phyloP scores from a whole-genome alignment of 2,888 invertebrate genomes.

The Limnephilus lunatus region DNA sequence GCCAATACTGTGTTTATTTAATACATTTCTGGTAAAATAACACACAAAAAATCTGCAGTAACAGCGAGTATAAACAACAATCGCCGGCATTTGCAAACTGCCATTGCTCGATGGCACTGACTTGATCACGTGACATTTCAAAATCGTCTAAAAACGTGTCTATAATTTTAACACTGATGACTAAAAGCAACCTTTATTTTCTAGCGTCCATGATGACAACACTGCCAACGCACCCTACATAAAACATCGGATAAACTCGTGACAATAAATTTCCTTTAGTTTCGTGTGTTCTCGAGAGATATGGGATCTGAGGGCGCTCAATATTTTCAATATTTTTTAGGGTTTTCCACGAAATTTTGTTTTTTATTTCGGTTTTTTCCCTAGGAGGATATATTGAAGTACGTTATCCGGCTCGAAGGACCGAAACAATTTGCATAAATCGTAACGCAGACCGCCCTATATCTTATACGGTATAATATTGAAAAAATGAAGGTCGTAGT shows the following conservation, averaged over 20 bases:
- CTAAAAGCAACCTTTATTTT: neutral
- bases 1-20: too few species aligned
- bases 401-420: neutral
- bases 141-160: too few species aligned
- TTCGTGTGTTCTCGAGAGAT: constrained; percentile 26
- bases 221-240: neutral
- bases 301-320: constrained; percentile 15
- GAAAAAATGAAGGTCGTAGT: neutral
- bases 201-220: neutral
- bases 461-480: neutral
- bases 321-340: neutral
- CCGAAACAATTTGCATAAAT: neutral
- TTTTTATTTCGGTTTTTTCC: constrained; percentile 5
- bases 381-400: neutral
- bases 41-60: too few species aligned
- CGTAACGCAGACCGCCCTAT: neutral
- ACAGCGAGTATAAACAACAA: too few species aligned
- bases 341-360: neutral
- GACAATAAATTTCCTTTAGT: constrained; percentile 31
- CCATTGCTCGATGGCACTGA: too few species aligned
- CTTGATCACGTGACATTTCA: too few species aligned
- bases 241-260: constrained; percentile 21
- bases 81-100: too few species aligned
- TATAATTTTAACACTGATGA: neutral
- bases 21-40: too few species aligned